Base-by-base conservation (phyloP, 2,888 invertebrate species). In the Phyllotreta striolata region DNA sequence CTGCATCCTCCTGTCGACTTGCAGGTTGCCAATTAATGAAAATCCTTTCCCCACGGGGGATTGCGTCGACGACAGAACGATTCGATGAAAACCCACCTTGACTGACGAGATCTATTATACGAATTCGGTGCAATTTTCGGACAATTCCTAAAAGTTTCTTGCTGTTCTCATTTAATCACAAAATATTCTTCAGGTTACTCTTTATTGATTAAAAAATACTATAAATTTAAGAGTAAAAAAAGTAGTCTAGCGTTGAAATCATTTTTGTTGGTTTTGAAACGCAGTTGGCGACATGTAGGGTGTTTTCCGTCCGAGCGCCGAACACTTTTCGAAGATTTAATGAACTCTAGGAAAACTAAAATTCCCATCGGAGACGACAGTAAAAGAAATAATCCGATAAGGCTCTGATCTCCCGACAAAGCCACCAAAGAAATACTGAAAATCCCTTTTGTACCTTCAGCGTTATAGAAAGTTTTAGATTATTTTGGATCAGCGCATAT, bases 391-490 rank as follows among this genome's bases (percentile, higher is more conserved):
- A 69, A 69, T 69, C 69, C 67, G 64, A 66, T 69, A 69, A 69
- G 66, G 62, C 66, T 68, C 66, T 73, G 71, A 73, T 70, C 72
- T 71, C 64, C 47, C 66, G 68, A 73, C 70, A 70, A 70, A 71
- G 70, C 70, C 66, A 66, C 67, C 68, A 67, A 70, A 71, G 72
- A 72, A 72, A 72, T 70, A 71, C 69, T 62, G 66, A 69, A 72
- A 51, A 68, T 64, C 67, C 66, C 66, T 61, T 67, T 67, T 67
- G 66, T 67, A 68, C 70, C 56, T 69, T 68, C 63, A 58, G 64
- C 49, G 70, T 67, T 66, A 67, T 66, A 63, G 63, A 67, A 56
- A 66, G 66, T 64, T 71, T 70, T 63, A 66, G 69, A 57, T 68
- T 68, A 55, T 68, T 68, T 69, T 66, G 56, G 63, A 68, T 68